Conservation (phyloP, 2,797 vertebrate species). For the Pangasius mekongensis region DNA sequence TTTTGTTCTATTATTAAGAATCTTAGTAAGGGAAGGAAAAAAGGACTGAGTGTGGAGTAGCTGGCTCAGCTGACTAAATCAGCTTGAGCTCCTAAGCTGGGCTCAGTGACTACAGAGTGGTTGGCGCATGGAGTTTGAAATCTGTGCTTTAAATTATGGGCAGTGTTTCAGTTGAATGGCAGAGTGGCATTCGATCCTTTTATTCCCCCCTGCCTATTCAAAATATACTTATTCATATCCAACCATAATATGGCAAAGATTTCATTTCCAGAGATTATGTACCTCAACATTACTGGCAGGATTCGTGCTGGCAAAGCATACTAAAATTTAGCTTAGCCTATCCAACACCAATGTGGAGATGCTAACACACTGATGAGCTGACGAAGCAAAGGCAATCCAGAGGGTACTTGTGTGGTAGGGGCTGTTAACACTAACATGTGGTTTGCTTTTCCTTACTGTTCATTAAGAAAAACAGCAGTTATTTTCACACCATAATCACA, state of each 20-base stretch:
- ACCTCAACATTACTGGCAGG: constrained; percentile 53
- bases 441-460: constrained; percentile 65
- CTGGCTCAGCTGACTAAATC: constrained; percentile 54
- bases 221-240: constrained; percentile 37
- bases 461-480: constrained; percentile 66
- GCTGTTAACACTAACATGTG: constrained; percentile 57
- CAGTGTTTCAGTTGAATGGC: constrained; percentile 40
- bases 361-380: constrained; percentile 48
- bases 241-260: constrained; percentile 34
- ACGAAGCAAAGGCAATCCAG: constrained; percentile 53
- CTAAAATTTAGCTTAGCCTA: constrained; percentile 19
- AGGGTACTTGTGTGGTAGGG: constrained; percentile 56
- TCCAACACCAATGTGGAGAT: constrained; percentile 2
- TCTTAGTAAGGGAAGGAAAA: constrained; percentile 63
- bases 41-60: constrained; percentile 53
- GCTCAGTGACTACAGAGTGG: constrained; percentile 44
- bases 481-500: constrained; percentile 66
- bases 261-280: constrained; percentile 54
- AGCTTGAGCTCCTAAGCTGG: constrained; percentile 59
- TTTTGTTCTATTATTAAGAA: constrained; percentile 73
- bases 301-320: constrained; percentile 35
- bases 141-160: constrained; percentile 44
- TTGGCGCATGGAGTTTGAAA: constrained; percentile 37
- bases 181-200: constrained; percentile 45
- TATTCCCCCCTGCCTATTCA: constrained; percentile 12